Conservation (phyloP, 2,888 invertebrate species). For the Gymnosoma rotundatum region DNA sequence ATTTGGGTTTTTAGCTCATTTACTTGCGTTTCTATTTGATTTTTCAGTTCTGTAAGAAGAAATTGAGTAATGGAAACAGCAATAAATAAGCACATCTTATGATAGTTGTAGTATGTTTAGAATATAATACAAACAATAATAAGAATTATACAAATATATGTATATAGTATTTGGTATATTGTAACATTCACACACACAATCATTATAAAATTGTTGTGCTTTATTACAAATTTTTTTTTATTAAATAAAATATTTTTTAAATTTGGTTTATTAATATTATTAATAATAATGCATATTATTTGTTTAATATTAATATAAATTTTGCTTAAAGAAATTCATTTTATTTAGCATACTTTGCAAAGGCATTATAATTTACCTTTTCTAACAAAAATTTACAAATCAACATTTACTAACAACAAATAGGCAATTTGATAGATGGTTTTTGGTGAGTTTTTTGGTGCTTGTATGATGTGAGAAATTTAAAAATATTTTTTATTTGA, state of each 20-base stretch:
- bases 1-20: conserved; percentile 97
- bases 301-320: conserved; percentile 64
- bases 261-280: conserved; percentile 62
- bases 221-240: conserved; percentile 36
- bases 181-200: conserved; percentile 41
- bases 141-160: conserved; percentile 58
- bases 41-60: conserved; percentile 95
- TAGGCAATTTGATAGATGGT: conserved; percentile 9
- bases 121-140: conserved; percentile 67
- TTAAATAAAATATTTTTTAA: conserved; percentile 20
- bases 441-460: background rate
- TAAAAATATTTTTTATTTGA: background rate
- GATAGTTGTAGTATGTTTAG: conserved; percentile 75
- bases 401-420: conserved; percentile 62
- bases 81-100: conserved; percentile 82
- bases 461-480: background rate
- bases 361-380: conserved; percentile 5
- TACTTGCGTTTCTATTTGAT: conserved; percentile 98
- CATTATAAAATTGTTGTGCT: conserved; percentile 40
- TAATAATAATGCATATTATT: conserved; percentile 63
- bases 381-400: conserved; percentile 57
- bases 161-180: conserved; percentile 31
- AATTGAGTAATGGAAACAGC: conserved; percentile 83
- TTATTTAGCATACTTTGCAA: conserved; percentile 65
- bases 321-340: conserved; percentile 51